Evolutionary conservation across 2,888 invertebrate genomes (phyloP), one percentile per base, ranked within the genome.

Genomic region (Priocnemis perturbator): DNA sequence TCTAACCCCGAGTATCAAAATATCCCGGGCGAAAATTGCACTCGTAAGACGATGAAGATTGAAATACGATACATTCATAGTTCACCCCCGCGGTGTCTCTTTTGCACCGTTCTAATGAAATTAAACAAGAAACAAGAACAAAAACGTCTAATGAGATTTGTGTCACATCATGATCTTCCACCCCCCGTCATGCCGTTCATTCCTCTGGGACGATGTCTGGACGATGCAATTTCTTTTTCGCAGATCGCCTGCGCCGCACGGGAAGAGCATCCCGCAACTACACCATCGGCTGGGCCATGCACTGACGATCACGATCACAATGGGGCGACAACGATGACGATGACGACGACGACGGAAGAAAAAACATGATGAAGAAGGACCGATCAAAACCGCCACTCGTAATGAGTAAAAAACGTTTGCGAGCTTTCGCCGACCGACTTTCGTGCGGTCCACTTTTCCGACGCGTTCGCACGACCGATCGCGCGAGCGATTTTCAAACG

Each of bases 251-350:
- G 89, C 93, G 94, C 87, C 94, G 96, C 89, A 91, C 93, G 92
- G 94, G 94, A 89, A 93, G 94, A 90, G 93, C 94, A 91, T 93
- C 93, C 81, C 94, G 95, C 90, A 96, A 95, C 90, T 95, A 94
- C 90, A 93, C 95, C 88, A 94, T 95, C 90, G 95, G 95, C 86
- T 94, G 92, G 85, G 77, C 82, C 71, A 73, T 81, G 79, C 81
- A 85, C 71, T 82, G 79, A 84, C 74, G 76, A 78, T 69, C 72
- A 45, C 37, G 61, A 50, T 21, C 62, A 71, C 66, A 14, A 15
- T 19, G 53, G 15, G 53, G 21, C 53, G 11, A 53, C 23, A 15
- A 73, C 70, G 67, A 57, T 68, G 63, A 71, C 45, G 68, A 73
- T 61, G 71, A 52, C 55, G 62, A 45, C 52, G 17, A 61, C 50